These are phyloP conservation scores for Gouania willdenowi DNA, from an alignment of 2,797 vertebrate genomes.

Conservation along the genomic window DNA sequence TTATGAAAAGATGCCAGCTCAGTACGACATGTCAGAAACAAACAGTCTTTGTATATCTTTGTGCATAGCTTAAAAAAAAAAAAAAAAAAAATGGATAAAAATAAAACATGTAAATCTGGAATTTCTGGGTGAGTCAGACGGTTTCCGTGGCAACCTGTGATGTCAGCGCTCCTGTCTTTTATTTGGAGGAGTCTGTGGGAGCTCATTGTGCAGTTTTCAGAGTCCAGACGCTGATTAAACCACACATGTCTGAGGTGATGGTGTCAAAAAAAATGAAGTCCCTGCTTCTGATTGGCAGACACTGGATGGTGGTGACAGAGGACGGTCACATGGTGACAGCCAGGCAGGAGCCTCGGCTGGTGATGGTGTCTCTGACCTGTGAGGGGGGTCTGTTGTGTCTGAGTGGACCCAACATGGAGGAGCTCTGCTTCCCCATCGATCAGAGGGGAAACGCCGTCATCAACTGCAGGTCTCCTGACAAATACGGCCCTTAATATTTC, in stretches of 20 bases:
- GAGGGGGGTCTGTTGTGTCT: constrained; percentile 40
- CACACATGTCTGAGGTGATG: too few species aligned
- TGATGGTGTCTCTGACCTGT: too few species aligned
- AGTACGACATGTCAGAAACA: too few species aligned
- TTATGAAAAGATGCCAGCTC: too few species aligned
- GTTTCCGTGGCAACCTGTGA: constrained; percentile 2
- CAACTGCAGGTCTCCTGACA: constrained; percentile 83
- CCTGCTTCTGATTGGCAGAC: not conserved
- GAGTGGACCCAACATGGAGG: constrained; percentile 79
- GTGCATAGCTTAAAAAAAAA: too few species aligned
- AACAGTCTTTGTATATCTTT: too few species aligned
- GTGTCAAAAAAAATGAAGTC: not conserved
- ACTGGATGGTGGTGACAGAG: not conserved
- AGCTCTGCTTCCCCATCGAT: constrained; percentile 68
- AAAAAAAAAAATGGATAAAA: too few species aligned
- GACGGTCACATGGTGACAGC: not conserved
- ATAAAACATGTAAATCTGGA: constrained; percentile 9
- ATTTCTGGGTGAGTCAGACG: constrained; percentile 7
- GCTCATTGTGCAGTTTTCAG: too few species aligned
- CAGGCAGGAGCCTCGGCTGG: too few species aligned
- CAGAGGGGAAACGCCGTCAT: constrained; percentile 63
- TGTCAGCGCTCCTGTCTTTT: not conserved
- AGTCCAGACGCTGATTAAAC: too few species aligned
- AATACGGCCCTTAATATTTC: not conserved
- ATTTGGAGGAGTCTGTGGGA: too few species aligned